Conservation (phyloP, 2,113 vertebrate genomes). For the Spilogale gracilis region DNA sequence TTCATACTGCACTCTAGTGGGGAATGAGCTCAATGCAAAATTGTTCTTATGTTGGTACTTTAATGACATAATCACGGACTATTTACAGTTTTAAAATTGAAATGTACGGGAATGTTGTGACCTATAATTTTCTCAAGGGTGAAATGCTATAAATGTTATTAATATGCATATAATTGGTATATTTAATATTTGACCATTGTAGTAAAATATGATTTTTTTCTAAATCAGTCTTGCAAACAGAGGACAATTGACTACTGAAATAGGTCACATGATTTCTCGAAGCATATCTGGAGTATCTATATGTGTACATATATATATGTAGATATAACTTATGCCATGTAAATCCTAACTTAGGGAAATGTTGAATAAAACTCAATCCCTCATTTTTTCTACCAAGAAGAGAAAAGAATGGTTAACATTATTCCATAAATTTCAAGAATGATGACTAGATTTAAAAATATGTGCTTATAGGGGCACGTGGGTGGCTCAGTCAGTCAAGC, state of each 20-base stretch:
- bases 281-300: not conserved
- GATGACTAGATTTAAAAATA: not conserved
- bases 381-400: not conserved
- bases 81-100: not conserved
- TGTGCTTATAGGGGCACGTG: not conserved
- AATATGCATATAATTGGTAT: not conserved
- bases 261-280: not conserved
- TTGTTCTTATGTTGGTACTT: not conserved
- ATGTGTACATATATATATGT: not conserved
- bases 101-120: not conserved
- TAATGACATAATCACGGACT: not conserved
- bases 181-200: not conserved
- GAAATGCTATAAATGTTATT: not conserved
- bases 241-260: not conserved
- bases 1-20: slow-evolving; percentile 91
- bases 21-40: slow-evolving; percentile 82
- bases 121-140: not conserved
- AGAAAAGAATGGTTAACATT: not conserved
- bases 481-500: not conserved
- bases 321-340: not conserved
- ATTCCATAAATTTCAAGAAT: not conserved
- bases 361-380: not conserved
- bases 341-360: slow-evolving; percentile 12
- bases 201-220: not conserved
- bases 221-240: not conserved